A percentile compares a stretch with the other conserved stretches of the same genome.
phyloP scores from a whole-genome alignment of 1,140 invertebrate species.

The Macrobrachium rosenbergii region DNA sequence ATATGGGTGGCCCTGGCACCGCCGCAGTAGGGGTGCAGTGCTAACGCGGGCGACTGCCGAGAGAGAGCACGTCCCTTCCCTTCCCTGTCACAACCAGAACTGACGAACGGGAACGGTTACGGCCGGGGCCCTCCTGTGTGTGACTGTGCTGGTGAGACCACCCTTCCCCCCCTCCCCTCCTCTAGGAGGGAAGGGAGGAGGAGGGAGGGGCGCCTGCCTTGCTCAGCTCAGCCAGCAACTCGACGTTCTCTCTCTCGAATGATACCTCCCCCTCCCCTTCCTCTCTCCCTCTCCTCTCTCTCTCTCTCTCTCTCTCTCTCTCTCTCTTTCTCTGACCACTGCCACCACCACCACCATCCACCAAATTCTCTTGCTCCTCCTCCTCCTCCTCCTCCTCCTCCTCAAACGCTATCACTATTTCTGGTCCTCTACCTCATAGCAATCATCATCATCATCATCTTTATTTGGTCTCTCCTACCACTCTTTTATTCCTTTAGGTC shows the following conservation, averaged over 20 bases:
- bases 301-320: not conserved
- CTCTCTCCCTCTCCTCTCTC: not conserved
- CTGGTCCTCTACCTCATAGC: not conserved
- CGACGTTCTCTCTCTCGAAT: too few species aligned
- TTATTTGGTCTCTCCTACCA: not conserved
- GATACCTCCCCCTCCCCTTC: constrained; percentile 20
- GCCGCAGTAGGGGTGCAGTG: too few species aligned
- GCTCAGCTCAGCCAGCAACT: too few species aligned
- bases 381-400: not conserved
- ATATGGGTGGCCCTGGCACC: too few species aligned
- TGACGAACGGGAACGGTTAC: too few species aligned
- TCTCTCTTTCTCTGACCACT: not conserved
- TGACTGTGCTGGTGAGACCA: too few species aligned
- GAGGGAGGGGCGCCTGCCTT: too few species aligned
- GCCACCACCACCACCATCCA: not conserved
- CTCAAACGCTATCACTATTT: not conserved
- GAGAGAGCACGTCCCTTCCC: too few species aligned
- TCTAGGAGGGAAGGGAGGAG: too few species aligned
- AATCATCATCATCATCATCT: not conserved
- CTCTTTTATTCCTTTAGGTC: not conserved
- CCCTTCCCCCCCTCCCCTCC: constrained; percentile 3
- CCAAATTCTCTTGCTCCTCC: not conserved
- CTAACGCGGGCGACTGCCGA: too few species aligned
- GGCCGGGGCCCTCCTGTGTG: too few species aligned
- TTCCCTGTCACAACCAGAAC: too few species aligned